Evolutionary conservation across 2,113 vertebrate genomes (phyloP).

Genomic region (Trinectes maculatus): DNA sequence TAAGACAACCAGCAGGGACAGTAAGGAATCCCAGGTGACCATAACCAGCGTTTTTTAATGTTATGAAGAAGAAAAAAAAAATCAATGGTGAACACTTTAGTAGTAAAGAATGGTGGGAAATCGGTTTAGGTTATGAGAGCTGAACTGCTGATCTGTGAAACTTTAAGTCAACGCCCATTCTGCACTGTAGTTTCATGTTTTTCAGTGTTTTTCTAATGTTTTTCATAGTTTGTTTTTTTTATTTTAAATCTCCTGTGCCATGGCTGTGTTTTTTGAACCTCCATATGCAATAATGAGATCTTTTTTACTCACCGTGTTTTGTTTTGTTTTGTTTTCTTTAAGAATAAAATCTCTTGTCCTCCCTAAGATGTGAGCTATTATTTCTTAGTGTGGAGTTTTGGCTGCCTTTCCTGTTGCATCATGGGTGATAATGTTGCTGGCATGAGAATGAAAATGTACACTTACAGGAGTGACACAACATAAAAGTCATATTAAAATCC

Average conservation of each 20-base stretch:
- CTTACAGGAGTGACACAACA: too few species aligned
- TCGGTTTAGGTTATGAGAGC: constrained; percentile 8
- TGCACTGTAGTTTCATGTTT: constrained; percentile 78
- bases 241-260: constrained; percentile 1
- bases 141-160: constrained; percentile 74
- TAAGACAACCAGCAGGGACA: constrained; percentile 24
- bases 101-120: constrained; percentile 18
- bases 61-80: constrained; percentile 9
- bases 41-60: background rate
- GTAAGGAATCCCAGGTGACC: constrained; percentile 4
- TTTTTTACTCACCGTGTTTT: constrained; percentile 21
- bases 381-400: constrained; percentile 20
- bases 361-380: constrained; percentile 9
- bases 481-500: too few species aligned
- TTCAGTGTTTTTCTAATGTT: constrained; percentile 25
- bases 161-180: constrained; percentile 56
- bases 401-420: constrained; percentile 14
- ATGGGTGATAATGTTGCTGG: background rate
- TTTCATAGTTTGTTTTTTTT: constrained; percentile 11
- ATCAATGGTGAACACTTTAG: constrained; percentile 33
- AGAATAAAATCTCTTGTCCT: constrained; percentile 63
- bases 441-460: background rate
- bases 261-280: constrained; percentile 24
- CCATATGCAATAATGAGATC: constrained; percentile 48
- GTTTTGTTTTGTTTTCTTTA: constrained; percentile 25